A percentile compares a stretch with the other conserved stretches of the same genome.
These are phyloP conservation scores for Pipistrellus nathusii DNA, from an alignment of 2,797 vertebrate genomes.

Conservation along the genomic window DNA sequence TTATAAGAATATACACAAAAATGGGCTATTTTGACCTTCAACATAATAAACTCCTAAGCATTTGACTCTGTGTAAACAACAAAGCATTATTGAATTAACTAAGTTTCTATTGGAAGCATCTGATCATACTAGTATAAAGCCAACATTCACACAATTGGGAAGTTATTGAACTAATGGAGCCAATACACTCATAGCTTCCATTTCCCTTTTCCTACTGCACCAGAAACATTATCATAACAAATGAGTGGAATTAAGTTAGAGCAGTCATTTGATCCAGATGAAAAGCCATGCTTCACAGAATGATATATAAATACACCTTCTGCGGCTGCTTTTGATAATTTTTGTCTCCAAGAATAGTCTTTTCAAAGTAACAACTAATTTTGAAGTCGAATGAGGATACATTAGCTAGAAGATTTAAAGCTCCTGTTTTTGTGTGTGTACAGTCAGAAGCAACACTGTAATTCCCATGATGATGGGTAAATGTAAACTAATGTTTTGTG, in stretches of 20 bases:
- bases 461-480: neutral
- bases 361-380: conserved; percentile 15
- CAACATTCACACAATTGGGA: neutral
- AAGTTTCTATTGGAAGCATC: neutral
- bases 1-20: conserved; percentile 1
- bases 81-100: neutral
- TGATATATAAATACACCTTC: neutral
- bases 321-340: neutral
- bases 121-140: neutral
- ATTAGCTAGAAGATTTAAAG: neutral
- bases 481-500: conserved; percentile 4
- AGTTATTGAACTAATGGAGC: neutral
- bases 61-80: neutral
- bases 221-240: neutral
- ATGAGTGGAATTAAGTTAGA: conserved; percentile 3
- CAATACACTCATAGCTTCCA: neutral
- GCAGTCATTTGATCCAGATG: neutral
- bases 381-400: neutral
- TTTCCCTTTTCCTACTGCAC: neutral
- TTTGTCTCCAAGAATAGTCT: neutral
- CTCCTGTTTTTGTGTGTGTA: neutral
- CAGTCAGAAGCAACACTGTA: neutral
- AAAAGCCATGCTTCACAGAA: conserved; percentile 5
- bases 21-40: neutral
- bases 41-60: neutral